Evolutionary conservation across 2,113 vertebrate genomes (phyloP).

Genomic region (Paradisaea rubra): DNA sequence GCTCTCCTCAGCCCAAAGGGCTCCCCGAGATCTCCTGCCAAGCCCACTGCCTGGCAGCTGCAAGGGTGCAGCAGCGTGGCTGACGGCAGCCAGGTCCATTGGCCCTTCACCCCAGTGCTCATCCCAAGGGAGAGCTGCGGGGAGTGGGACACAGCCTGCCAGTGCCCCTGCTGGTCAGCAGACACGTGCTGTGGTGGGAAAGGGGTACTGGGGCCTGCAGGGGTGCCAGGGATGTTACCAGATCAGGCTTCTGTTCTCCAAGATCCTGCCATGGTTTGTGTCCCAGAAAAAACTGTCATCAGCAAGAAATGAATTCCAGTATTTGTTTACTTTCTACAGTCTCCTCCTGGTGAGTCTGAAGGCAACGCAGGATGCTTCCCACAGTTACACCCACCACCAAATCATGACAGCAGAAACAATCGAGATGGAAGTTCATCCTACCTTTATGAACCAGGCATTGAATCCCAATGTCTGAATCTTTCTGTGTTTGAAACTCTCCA

Average conservation of each 20-base stretch:
- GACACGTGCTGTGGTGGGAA: accelerated
- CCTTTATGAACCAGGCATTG: accelerated
- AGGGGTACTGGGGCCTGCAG: accelerated
- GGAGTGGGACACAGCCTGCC: background rate
- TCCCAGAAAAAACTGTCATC: background rate
- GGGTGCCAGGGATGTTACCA: background rate
- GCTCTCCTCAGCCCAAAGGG: background rate
- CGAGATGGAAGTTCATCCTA: background rate
- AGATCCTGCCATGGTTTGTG: background rate
- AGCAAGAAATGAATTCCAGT: background rate
- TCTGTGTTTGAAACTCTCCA: background rate
- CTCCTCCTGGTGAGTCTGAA: background rate
- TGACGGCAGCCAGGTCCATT: background rate
- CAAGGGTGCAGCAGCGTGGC: background rate
- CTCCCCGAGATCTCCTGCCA: background rate
- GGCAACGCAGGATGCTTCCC: background rate
- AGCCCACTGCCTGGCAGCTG: background rate
- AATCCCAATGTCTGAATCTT: background rate
- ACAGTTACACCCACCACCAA: background rate
- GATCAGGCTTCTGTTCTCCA: background rate
- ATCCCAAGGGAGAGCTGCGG: background rate
- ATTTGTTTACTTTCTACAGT: background rate
- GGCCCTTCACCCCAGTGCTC: background rate
- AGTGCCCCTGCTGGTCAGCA: background rate
- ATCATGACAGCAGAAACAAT: background rate